Percentiles rank a stretch among this genome's conserved stretches.
These are phyloP conservation scores for Cryptoblepharus egeriae DNA, from an alignment of 2,797 vertebrate genomes.

Conservation along the genomic window DNA sequence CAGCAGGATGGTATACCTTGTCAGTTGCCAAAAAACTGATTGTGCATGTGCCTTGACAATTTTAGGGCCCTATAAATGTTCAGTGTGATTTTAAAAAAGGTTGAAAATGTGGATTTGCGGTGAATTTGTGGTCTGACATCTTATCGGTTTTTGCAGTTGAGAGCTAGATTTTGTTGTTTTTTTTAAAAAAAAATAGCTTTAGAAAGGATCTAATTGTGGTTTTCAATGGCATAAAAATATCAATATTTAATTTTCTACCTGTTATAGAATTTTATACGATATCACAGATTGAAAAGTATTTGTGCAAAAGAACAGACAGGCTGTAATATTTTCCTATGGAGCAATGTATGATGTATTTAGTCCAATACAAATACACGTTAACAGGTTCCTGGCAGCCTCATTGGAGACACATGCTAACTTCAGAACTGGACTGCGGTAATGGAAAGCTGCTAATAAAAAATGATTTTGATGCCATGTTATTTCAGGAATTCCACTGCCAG, in stretches of 20 bases:
- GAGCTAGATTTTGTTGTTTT: background rate
- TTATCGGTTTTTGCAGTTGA: background rate
- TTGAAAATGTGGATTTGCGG: background rate
- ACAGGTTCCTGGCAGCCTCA: constrained; percentile 24
- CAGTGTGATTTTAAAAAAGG: too few species aligned
- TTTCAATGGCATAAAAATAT: constrained; percentile 4
- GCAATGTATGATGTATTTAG: constrained; percentile 7
- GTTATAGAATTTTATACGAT: background rate
- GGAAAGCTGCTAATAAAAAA: constrained; percentile 48
- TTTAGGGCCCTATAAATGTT: too few species aligned
- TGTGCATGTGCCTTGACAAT: too few species aligned
- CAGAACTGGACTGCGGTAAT: constrained; percentile 42
- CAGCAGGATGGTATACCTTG: too few species aligned
- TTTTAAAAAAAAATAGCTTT: background rate
- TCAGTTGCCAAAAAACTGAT: too few species aligned
- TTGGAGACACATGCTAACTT: constrained; percentile 3
- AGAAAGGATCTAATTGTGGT: background rate
- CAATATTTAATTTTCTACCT: constrained; percentile 15
- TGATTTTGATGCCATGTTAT: constrained; percentile 43
- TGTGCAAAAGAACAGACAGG: background rate
- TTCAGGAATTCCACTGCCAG: constrained; percentile 49
- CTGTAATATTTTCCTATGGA: background rate
- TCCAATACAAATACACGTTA: constrained; percentile 20
- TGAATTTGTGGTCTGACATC: background rate
- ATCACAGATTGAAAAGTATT: constrained; percentile 11